Base-by-base conservation (phyloP, 2,797 vertebrate genomes). In the Monodelphis domestica region DNA sequence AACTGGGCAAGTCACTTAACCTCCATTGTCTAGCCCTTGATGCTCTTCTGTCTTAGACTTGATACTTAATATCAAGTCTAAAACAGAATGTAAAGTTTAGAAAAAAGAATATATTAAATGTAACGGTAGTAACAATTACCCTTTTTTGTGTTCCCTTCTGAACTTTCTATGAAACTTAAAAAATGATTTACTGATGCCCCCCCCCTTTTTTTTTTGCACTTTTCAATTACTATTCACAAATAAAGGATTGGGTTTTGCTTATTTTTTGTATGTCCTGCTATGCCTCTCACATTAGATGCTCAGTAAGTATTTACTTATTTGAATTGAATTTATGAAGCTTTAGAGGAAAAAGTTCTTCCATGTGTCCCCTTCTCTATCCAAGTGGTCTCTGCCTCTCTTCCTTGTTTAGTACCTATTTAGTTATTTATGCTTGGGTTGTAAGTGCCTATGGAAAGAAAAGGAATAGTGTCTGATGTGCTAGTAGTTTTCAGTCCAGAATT, bases 311-410 rank as follows among this genome's bases (percentile, higher is more conserved):
- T 63, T 78, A 21, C 45, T 78, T 45, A 78, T 45, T 78, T 78
- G 70, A 78, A 9, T 91, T n/a, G 55, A 53, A n/a, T 24, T 54
- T 91, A 90, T 54, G 55, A 93, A 88, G 70, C 50, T 38, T 57
- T 90, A 91, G 30, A 89, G 84, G 57, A 92, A 88, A 91, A 51
- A 29, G 3, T 88, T 95, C 56, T 90, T 59, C 45, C 56, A 63
- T 52, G 30, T 88, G 24, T 50, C 56, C 54, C 10, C 51, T 53
- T 24, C 92, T 56, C 91, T 38, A 3, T 52, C 21, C 2, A 2
- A 17, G 11, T 15, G 54, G 52, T 50, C 89, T 33, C 14, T 38
- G 1, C 50, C 5, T 5, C 28, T 9, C 91, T 78, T 56, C 59
- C 51, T n/a, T 54, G 0, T 53, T 57, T 30, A 53, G 51, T 45